Conservation (phyloP, 2,888 invertebrate genomes). For the Drosophila tanythrix region DNA sequence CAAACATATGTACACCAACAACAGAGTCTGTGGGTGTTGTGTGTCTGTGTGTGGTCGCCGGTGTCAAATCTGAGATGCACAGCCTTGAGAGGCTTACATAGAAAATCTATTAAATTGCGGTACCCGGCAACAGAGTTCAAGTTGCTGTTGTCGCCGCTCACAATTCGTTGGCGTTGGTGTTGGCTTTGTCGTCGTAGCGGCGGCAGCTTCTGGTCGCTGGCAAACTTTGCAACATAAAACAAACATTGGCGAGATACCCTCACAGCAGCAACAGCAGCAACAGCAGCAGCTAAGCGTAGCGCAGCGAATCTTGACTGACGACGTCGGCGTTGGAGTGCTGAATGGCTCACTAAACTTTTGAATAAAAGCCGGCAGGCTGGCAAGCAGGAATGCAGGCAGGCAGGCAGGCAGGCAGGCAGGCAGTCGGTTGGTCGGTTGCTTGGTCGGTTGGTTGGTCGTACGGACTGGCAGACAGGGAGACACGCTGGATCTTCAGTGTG, state of each 20-base stretch:
- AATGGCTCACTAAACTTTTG: constrained; percentile 82
- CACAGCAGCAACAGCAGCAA: constrained; percentile 37
- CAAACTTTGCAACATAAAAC: constrained; percentile 81
- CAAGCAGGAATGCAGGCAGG: constrained; percentile 21
- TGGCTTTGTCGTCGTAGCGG: constrained; percentile 35
- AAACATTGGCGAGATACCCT: constrained; percentile 76
- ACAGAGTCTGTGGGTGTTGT: constrained; percentile 30
- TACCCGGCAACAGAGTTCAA: constrained; percentile 56
- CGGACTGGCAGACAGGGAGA: constrained; percentile 1
- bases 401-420: constrained; percentile 12
- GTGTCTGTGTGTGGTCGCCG: constrained; percentile 63
- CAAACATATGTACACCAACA: constrained; percentile 8
- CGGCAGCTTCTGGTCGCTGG: constrained; percentile 64
- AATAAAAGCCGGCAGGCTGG: constrained; percentile 70
- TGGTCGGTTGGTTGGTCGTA: background rate
- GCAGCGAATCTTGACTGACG: constrained; percentile 72
- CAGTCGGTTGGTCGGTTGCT: background rate
- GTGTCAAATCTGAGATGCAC: constrained; percentile 75
- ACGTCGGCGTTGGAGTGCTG: constrained; percentile 66
- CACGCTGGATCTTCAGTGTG: constrained; percentile 17
- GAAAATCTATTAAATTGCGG: constrained; percentile 80
- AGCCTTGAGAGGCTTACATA: constrained; percentile 74
- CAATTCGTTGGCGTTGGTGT: constrained; percentile 26
- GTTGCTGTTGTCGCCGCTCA: constrained; percentile 36
- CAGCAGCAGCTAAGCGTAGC: constrained; percentile 18